These are phyloP conservation scores for Ophion costatus DNA, from an alignment of 2,888 invertebrate species.

Conservation along the genomic window DNA sequence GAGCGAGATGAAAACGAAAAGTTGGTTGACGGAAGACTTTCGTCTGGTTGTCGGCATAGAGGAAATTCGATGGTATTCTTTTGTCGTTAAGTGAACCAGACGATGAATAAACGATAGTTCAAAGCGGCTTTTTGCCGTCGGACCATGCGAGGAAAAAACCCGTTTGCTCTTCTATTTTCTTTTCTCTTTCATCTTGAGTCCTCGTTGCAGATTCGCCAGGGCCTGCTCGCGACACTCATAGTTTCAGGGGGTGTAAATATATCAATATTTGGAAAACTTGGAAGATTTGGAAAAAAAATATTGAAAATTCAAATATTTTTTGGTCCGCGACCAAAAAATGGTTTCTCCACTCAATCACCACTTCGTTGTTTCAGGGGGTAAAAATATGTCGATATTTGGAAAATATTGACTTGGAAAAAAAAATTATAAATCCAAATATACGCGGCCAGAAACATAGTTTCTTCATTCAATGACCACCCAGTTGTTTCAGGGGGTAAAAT, in stretches of 20 bases:
- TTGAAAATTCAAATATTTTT: too few species aligned
- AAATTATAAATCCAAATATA: too few species aligned
- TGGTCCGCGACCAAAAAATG: too few species aligned
- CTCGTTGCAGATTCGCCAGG: neutral
- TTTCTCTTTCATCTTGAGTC: neutral
- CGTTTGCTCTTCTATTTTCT: constrained; percentile 31
- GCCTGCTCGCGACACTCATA: neutral
- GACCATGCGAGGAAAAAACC: constrained; percentile 13
- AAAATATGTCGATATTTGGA: too few species aligned
- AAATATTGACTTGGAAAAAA: too few species aligned
- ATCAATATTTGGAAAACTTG: too few species aligned
- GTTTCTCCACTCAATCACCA: too few species aligned
- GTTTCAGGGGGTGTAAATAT: neutral
- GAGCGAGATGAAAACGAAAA: constrained; percentile 7
- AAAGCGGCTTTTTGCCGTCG: constrained; percentile 28
- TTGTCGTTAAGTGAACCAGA: constrained; percentile 64
- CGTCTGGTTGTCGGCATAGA: constrained; percentile 2
- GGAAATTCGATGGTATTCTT: constrained; percentile 60
- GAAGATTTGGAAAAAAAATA: too few species aligned
- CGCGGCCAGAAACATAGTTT: too few species aligned
- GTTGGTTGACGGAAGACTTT: constrained; percentile 22
- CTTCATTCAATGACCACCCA: too few species aligned
- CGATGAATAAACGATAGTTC: constrained; percentile 68
- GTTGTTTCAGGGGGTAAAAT: too few species aligned
- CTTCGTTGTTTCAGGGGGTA: too few species aligned